Conservation (phyloP, 2,113 vertebrate species). For the Amazona vittata region DNA sequence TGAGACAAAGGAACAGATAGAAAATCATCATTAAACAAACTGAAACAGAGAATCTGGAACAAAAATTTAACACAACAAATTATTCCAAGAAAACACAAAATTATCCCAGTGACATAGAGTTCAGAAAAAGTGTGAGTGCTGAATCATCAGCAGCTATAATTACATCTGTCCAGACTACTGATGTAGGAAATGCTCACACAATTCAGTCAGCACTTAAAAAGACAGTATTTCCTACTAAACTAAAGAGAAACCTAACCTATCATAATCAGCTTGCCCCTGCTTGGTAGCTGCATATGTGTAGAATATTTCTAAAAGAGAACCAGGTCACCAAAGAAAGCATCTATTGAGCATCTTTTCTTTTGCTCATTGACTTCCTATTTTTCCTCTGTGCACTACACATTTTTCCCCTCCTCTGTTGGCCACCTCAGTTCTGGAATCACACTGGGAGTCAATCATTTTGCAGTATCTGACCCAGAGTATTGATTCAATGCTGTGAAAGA, state of each 20-base stretch:
- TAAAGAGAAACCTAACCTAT: not conserved
- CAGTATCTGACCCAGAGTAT: not conserved
- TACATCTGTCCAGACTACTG: not conserved
- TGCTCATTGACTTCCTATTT: not conserved
- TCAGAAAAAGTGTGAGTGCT: not conserved
- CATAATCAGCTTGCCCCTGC: not conserved
- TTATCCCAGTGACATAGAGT: not conserved
- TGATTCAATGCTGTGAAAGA: not conserved
- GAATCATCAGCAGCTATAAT: not conserved
- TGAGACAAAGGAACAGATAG: not conserved
- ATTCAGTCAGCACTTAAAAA: not conserved
- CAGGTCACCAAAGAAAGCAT: not conserved
- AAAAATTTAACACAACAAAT: not conserved
- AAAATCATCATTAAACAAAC: not conserved
- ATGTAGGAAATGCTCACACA: not conserved
- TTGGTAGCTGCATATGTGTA: not conserved
- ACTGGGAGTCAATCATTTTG: not conserved
- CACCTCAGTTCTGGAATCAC: not conserved
- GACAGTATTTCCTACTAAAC: not conserved
- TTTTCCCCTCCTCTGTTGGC: not conserved
- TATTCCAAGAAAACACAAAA: conserved; percentile 8
- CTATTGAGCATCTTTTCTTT: not conserved
- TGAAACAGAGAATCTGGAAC: not conserved
- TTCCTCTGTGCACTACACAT: not conserved
- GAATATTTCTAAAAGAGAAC: not conserved